Evolutionary conservation across 1,140 invertebrate species (phyloP), one percentile per base, ranked within the genome.

Genomic region (Drosophila baimaii): DNA sequence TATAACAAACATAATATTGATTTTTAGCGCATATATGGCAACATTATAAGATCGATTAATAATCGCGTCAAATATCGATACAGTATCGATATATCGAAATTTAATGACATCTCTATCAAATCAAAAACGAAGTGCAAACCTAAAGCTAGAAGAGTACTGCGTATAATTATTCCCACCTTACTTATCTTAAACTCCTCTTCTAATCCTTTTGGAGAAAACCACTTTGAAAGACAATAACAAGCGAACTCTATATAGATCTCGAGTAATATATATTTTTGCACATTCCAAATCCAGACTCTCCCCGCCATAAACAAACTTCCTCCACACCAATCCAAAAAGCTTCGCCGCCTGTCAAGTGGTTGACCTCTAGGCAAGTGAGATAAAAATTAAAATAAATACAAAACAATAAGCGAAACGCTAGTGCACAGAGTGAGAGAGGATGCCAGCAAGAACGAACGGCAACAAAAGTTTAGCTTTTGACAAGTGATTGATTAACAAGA

Each of bases 401-500:
- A 52, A 64, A 39, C 46, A 74, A 55, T 66, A 39, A 15, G 37
- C 29, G 25, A 29, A 55, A 54, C 19, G 46, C 31, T 64, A 29
- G 15, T 54, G 51, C 56, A 29, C 46, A 72, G 31, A 57, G 46
- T 19, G 49, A 76, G 61, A 62, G 61, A 59, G 33, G 43, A 58
- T 74, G 39, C 55, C 51, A 37, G 58, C 52, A 27, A 27, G 55
- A 27, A 63, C 10, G 57, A 57, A 27, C 31, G 56, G 49, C 49
- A 41, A 27, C 47, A 47, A 44, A 49, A 39, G 51, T 46, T 55
- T 29, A 21, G 39, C 61, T 55, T 35, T 46, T 85, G 78, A 82
- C 83, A 88, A 66, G 65, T 83, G 77, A 84, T 85, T 85, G 79
- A 84, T 85, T 81, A 79, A 78, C 75, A 65, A 77, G 25, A 59